Base-by-base conservation (phyloP, 2,888 invertebrate genomes). In the Apocheima hispidaria region DNA sequence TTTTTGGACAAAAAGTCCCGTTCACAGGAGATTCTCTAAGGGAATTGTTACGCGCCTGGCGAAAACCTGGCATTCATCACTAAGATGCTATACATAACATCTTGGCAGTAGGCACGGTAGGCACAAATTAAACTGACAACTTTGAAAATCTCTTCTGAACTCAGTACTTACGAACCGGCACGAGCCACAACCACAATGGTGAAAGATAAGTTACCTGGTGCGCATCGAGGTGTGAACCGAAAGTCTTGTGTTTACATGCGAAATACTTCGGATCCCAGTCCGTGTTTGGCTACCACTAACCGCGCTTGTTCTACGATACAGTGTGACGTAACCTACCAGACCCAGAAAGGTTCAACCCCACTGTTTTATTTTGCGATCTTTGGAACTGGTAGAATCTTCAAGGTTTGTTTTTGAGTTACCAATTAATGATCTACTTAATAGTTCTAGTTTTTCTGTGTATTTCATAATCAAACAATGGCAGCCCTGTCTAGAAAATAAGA, bases 151-250 rank as follows among this genome's bases (percentile, higher is more conserved):
- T 66, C 74, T 68, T 88, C 90, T 89, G 73, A 66, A 68, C 28
- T 28, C 56, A n/a, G 26, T 36, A 52, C 40, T 20, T 49, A 53
- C 57, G 40, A 44, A 55, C 58, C 77, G 83, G 88, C 89, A 87
- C 87, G 87, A 84, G 88, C 89, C 83, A 92, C 92, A 91, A 92
- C 88, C 83, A 92, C 92, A 92, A 92, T 92, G 92, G 92, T 92
- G 92, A 92, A 92, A 92, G 92, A 92, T 87, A 91, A 88, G 87
- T 91, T 88, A 86, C 91, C 87, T 92, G 91, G 87, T 88, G 92
- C 85, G 92, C 90, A 92, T 90, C 92, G 91, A 90, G 81, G 83
- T 88, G 90, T 91, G 89, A 92, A 91, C 92, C 91, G 92, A 92
- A 92, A 92, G 92, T 90, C 86, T 62, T 62, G 56, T 87, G 92